These are phyloP conservation scores for Trypoxylus dichotomus DNA, from an alignment of 1,140 invertebrate species.

Conservation along the genomic window DNA sequence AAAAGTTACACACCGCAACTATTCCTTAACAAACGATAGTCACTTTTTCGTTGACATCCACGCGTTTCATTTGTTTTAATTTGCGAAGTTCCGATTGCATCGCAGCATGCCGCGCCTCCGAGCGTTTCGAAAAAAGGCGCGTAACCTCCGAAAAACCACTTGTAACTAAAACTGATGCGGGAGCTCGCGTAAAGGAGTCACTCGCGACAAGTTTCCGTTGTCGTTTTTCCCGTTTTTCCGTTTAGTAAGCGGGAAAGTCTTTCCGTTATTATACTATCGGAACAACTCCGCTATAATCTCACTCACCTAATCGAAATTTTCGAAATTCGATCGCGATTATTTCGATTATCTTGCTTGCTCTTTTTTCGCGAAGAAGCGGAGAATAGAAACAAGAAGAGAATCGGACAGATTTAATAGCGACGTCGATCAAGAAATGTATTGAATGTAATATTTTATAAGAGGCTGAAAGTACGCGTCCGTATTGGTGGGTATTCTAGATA, in stretches of 20 bases:
- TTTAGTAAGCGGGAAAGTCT: not conserved
- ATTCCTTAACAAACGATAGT: not conserved
- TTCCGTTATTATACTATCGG: not conserved
- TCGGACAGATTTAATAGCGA: no score
- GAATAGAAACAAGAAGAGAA: no score
- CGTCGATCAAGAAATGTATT: no score
- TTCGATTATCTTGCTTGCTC: no score
- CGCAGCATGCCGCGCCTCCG: not conserved
- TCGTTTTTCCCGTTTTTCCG: not conserved
- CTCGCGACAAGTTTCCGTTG: constrained; percentile 9
- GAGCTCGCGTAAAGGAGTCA: not conserved
- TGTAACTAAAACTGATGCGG: not conserved
- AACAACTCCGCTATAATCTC: not conserved
- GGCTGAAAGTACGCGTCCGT: not conserved
- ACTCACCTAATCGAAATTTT: no score
- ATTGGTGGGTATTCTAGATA: not conserved
- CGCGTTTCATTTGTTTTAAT: not conserved
- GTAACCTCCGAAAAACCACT: constrained; percentile 17
- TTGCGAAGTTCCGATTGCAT: not conserved
- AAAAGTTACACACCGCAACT: no score
- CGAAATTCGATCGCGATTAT: no score
- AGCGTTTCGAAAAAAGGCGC: constrained; percentile 5
- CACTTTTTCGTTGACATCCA: not conserved
- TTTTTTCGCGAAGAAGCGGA: no score
- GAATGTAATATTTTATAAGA: not conserved